Conservation (phyloP, 2,797 vertebrate species). For the Poecilia picta region DNA sequence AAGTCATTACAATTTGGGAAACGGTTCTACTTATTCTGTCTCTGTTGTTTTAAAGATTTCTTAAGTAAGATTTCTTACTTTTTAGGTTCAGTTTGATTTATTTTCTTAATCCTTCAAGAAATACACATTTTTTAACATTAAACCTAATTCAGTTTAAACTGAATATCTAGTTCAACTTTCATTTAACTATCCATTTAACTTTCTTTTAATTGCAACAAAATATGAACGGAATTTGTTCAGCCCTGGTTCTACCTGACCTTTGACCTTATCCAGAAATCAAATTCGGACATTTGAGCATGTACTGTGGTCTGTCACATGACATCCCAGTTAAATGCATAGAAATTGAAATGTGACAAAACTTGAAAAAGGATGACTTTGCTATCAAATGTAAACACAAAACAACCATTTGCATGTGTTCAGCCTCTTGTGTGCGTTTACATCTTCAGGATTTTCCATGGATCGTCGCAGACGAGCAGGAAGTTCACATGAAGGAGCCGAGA, state of each 20-base stretch:
- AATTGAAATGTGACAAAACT: neutral
- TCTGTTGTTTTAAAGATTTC: too few species aligned
- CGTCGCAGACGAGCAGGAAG: slow-evolving; percentile 95
- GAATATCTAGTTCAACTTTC: too few species aligned
- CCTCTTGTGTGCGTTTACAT: slow-evolving; percentile 12
- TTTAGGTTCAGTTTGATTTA: too few species aligned
- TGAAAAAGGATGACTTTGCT: neutral
- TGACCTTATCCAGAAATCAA: neutral
- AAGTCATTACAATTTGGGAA: too few species aligned
- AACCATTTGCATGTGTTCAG: neutral
- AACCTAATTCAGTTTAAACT: too few species aligned
- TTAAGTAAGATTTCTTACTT: too few species aligned
- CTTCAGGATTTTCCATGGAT: slow-evolving; percentile 97
- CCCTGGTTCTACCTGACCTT: neutral
- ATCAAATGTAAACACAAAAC: neutral
- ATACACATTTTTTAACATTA: too few species aligned
- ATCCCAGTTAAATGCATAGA: neutral
- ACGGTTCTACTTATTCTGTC: too few species aligned
- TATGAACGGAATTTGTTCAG: neutral
- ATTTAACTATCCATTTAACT: neutral
- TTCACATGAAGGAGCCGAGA: slow-evolving; percentile 94
- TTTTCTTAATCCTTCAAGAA: too few species aligned
- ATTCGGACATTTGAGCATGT: neutral
- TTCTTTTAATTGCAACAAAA: neutral
- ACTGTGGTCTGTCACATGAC: neutral